Evolutionary conservation across 2,797 vertebrate genomes (phyloP), one percentile per base, ranked within the genome.

Genomic region (Melanogrammus aeglefinus): DNA sequence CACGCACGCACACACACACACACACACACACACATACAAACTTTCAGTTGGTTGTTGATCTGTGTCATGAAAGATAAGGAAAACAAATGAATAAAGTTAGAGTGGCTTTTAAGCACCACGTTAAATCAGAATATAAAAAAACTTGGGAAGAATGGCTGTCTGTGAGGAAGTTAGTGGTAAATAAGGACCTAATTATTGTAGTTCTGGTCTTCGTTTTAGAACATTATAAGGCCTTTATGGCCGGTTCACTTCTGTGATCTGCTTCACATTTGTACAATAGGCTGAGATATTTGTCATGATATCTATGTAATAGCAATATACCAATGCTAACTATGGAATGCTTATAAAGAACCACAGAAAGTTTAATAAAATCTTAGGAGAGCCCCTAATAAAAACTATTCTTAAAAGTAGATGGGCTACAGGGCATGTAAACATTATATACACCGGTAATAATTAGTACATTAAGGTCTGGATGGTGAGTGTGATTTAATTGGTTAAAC

Each of bases 1-100:
- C 12, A 75, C n/a, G 1, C 14, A 3, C 44, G 3, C 13, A 16
- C 1, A 16, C 44, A 47, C 81, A 83, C 80, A 79, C 84, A 86
- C 78, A 79, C 41, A 79, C 77, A 87, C 29, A 29, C 4, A 29
- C 31, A 16, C 13, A n/a, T 1, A 21, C 51, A 57, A 5, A 27
- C n/a, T 66, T 66, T 66, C 21, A 18, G 57, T 66, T 24, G 57
- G n/a, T 66, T 21, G 21, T 66, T 66, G 57, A 66, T 66, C 57
- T 66, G 3, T 10, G 1, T 24, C n/a, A 7, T 2, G n/a, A 7
- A 27, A 66, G 57, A 66, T 66, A 66, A 66, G 57, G 57, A 24
- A 27, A n/a, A n/a, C 51, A 24, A 21, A 10, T n/a, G 24, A 14
- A 24, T 24, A 66, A 9, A 8, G 57, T 9, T 24, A 66, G 57